phyloP scores from a whole-genome alignment of 2,797 vertebrate species.

The Enteromius fasciolatus region DNA sequence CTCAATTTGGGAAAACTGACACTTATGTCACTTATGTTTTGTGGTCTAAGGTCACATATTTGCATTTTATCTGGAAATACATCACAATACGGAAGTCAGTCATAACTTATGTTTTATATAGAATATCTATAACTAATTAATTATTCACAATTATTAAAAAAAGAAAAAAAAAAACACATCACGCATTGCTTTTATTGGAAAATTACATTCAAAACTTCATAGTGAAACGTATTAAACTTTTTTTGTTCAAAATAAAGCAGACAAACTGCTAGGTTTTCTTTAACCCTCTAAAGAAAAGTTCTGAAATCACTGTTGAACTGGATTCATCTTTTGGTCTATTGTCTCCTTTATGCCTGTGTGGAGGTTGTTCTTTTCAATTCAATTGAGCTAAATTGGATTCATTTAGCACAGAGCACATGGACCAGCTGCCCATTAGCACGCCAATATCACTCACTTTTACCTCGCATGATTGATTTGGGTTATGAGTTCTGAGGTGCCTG shows the following conservation, averaged over 20 bases:
- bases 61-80: neutral
- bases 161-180: too few relatives aligned
- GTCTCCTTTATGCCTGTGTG: constrained; percentile 11
- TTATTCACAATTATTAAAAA: neutral
- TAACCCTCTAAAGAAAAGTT: too few relatives aligned
- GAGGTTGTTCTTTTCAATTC: constrained; percentile 5
- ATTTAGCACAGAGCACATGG: constrained; percentile 9
- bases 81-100: neutral
- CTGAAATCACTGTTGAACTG: neutral
- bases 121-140: neutral
- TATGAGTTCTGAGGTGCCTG: neutral
- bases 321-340: constrained; percentile 6
- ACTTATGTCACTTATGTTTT: too few relatives aligned
- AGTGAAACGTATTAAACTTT: too few relatives aligned
- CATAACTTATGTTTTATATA: neutral
- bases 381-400: neutral
- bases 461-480: neutral
- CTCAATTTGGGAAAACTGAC: too few relatives aligned
- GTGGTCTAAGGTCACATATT: neutral
- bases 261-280: too few relatives aligned
- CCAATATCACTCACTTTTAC: neutral
- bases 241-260: too few relatives aligned
- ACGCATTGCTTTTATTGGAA: neutral
- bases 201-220: too few relatives aligned
- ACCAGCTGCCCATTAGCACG: constrained; percentile 1